phyloP scores from a whole-genome alignment of 1,140 invertebrate genomes.

The Scaptomyza pallida region DNA sequence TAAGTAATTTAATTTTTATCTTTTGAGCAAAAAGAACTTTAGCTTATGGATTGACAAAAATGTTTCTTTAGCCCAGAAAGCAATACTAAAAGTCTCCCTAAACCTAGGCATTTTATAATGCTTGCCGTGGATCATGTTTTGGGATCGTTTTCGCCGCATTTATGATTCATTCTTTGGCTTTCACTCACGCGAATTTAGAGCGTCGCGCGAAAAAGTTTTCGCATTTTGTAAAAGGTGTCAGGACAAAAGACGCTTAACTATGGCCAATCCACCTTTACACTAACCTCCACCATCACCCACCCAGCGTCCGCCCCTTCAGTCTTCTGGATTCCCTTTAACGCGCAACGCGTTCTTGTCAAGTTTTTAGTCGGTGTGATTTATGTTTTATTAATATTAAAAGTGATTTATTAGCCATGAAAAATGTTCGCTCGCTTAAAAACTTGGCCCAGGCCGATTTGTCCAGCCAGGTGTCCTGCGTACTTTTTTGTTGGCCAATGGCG shows the following conservation, averaged over 20 bases:
- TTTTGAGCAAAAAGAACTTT: no score
- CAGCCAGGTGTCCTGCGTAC: constrained; percentile 9
- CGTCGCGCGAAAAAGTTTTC: constrained; percentile 21
- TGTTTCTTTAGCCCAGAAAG: no score
- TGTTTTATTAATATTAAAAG: constrained; percentile 83
- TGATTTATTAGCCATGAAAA: constrained; percentile 82
- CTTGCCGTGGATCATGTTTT: neutral
- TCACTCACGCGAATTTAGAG: constrained; percentile 5
- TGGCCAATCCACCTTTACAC: neutral
- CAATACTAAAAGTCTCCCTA: neutral
- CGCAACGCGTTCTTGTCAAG: constrained; percentile 28
- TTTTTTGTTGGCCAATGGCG: constrained; percentile 22
- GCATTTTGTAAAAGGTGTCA: neutral
- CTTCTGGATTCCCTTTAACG: neutral
- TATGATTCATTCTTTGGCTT: constrained; percentile 18
- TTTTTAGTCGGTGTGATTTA: constrained; percentile 76
- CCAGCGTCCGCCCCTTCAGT: constrained; percentile 2
- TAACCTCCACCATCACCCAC: neutral
- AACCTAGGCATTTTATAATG: no score
- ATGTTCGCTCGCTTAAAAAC: constrained; percentile 33
- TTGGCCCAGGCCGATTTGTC: constrained; percentile 18
- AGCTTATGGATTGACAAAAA: no score
- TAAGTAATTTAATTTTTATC: no score
- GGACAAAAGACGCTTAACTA: constrained; percentile 10
- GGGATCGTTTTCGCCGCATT: constrained; percentile 1